Evolutionary conservation across 1,140 invertebrate species (phyloP), one percentile per base, ranked within the genome.

Genomic region (Frieseomelitta varia): DNA sequence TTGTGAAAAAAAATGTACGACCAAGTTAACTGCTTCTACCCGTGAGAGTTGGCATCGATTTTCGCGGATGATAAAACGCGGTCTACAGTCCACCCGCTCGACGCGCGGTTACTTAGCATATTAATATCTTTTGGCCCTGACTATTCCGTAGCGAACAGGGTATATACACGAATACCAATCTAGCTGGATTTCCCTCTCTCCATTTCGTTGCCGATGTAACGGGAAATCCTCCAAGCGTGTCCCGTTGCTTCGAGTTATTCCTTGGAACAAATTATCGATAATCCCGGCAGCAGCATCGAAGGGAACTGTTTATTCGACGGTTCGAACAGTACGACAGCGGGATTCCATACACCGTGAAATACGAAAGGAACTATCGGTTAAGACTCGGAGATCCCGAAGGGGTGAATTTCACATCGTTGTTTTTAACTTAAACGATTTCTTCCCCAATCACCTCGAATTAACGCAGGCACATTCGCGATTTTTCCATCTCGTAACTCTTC

Each of bases 101-200:
- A 86, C 80, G 76, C 67, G 39, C 27, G 75, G 65, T 83, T 89
- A 89, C 87, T 89, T 89, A 88, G 85, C 87, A 89, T 89, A 86
- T 86, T 89, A 89, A 89, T 89, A 80, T 88, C 87, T 84, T 84
- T 88, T 84, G 80, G 88, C 87, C 72, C 56, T 39, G 77, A 34
- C 58, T 69, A 30, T 51, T 65, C n/a, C 17, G 17, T 34, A 30
- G 4, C 30, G 10, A 55, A 55, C 14, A 19, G 11, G 74, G 24
- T 76, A 71, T n/a, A n/a, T n/a, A n/a, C 61, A 27, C 14, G 30
- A 53, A 51, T 65, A 83, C 39, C 65, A 14, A 53, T 83, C 65
- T 27, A 24, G 27, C 53, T 68, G 73, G 34, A 82, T 87, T 80
- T 73, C 86, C 85, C 73, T n/a, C 39, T 0, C 39, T 2, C 30